Evolutionary conservation across 2,888 invertebrate species (phyloP).

Genomic region (Thymelicus sylvestris): DNA sequence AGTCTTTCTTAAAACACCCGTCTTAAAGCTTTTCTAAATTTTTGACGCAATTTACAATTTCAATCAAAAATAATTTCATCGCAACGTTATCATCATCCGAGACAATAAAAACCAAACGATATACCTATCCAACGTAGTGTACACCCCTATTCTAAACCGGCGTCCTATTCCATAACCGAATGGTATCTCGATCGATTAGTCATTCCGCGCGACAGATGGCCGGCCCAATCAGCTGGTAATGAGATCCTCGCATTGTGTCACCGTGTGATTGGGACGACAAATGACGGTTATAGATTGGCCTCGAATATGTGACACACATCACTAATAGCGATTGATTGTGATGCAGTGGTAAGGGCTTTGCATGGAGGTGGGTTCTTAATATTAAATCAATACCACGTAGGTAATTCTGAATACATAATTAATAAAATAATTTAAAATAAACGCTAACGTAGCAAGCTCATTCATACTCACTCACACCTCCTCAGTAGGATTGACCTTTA

Average conservation of each 20-base stretch:
- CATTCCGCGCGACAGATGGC: constrained; percentile 68
- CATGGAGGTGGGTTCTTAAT: too few relatives aligned
- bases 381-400: too few relatives aligned
- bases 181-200: constrained; percentile 54
- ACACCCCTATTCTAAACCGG: background rate
- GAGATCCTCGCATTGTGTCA: constrained; percentile 56
- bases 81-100: background rate
- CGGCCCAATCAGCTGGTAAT: constrained; percentile 61
- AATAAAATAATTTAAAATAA: too few relatives aligned
- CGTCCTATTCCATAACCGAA: constrained; percentile 45
- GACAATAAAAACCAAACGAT: constrained; percentile 1
- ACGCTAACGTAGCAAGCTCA: too few relatives aligned
- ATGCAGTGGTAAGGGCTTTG: background rate
- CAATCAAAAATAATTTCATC: background rate
- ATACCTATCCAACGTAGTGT: background rate
- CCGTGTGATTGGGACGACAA: constrained; percentile 53
- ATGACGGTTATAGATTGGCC: constrained; percentile 48
- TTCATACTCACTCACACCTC: too few relatives aligned
- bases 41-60: background rate
- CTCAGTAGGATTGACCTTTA: too few relatives aligned
- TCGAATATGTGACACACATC: constrained; percentile 37
- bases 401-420: too few relatives aligned
- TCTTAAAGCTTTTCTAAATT: background rate
- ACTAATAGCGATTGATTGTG: constrained; percentile 25
- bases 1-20: background rate